A percentile compares a stretch with the other conserved stretches of the same genome.
Conservation (phyloP, 2,888 invertebrate species). For the Hemicrepidius hirtus region DNA sequence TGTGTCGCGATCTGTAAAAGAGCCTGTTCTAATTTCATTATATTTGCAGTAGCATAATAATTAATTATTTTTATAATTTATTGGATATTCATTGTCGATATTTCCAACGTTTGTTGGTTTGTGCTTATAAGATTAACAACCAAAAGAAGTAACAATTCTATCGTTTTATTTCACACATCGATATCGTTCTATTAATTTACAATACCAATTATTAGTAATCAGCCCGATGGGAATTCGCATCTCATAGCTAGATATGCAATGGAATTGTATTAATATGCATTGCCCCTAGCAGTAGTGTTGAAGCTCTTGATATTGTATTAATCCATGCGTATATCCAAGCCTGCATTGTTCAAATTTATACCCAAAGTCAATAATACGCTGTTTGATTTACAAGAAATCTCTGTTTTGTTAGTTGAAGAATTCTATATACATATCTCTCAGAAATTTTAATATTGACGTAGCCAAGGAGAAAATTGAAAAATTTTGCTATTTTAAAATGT, state of each 20-base stretch:
- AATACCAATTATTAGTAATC: conserved; percentile 39
- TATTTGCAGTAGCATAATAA: not conserved
- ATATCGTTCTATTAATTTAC: conserved; percentile 15
- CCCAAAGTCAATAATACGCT: not conserved
- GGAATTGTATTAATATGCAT: conserved; percentile 32
- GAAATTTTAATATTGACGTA: too few species aligned
- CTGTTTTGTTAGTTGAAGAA: conserved; percentile 7
- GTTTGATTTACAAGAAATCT: not conserved
- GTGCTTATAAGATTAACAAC: too few species aligned
- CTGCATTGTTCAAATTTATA: conserved; percentile 19
- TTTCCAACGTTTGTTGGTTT: too few species aligned
- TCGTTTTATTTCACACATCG: not conserved
- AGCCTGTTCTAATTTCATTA: not conserved
- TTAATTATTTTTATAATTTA: too few species aligned
- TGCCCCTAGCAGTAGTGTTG: conserved; percentile 1
- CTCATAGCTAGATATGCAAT: conserved; percentile 31
- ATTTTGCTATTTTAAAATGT: too few species aligned
- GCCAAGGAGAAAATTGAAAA: too few species aligned
- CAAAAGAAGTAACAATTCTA: too few species aligned
- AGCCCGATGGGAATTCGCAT: conserved; percentile 32
- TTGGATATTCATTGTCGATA: too few species aligned
- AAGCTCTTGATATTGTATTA: conserved; percentile 33
- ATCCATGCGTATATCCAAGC: conserved; percentile 24
- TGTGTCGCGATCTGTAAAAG: not conserved
- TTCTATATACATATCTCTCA: too few species aligned